These are phyloP conservation scores for Rhagonycha fulva DNA, from an alignment of 2,888 invertebrate genomes.

Conservation along the genomic window DNA sequence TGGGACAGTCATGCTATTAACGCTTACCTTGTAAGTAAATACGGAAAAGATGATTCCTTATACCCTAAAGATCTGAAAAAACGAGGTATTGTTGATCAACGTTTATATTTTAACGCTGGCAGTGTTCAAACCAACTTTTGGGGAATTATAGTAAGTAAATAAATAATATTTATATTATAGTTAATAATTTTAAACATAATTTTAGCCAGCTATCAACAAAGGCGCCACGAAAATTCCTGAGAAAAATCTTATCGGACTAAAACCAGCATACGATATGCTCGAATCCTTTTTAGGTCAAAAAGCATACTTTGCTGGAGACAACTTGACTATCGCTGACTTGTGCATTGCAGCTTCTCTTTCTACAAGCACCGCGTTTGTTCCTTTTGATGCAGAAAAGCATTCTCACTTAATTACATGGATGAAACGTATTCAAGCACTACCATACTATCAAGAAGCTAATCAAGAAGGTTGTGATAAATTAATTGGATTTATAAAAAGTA, in stretches of 20 bases:
- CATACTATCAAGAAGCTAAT: slow-evolving; percentile 36
- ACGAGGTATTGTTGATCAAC: slow-evolving; percentile 60
- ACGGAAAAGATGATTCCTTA: slow-evolving; percentile 58
- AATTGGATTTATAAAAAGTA: slow-evolving; percentile 18
- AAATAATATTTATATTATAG: slow-evolving; percentile 12
- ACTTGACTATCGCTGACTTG: slow-evolving; percentile 61
- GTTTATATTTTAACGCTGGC: slow-evolving; percentile 60
- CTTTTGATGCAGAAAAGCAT: slow-evolving; percentile 37
- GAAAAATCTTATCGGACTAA: slow-evolving; percentile 15
- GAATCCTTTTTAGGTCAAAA: slow-evolving; percentile 56
- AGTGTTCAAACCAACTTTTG: slow-evolving; percentile 56
- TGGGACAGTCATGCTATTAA: slow-evolving; percentile 59
- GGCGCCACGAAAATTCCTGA: slow-evolving; percentile 19
- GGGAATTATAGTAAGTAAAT: slow-evolving; percentile 53
- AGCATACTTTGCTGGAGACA: slow-evolving; percentile 58
- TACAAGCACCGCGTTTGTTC: slow-evolving; percentile 42
- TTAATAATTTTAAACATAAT: slow-evolving; percentile 32
- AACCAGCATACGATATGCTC: slow-evolving; percentile 55
- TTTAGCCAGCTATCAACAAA: slow-evolving; percentile 52
- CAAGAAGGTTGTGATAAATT: slow-evolving; percentile 22
- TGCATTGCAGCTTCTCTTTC: slow-evolving; percentile 51
- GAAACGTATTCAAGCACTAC: slow-evolving; percentile 41
- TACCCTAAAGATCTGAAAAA: slow-evolving; percentile 61
- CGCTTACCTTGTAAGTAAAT: slow-evolving; percentile 59
- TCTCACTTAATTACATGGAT: slow-evolving; percentile 44